Evolutionary conservation across 2,888 invertebrate genomes (phyloP).

Genomic region (Girardia tigrina): DNA sequence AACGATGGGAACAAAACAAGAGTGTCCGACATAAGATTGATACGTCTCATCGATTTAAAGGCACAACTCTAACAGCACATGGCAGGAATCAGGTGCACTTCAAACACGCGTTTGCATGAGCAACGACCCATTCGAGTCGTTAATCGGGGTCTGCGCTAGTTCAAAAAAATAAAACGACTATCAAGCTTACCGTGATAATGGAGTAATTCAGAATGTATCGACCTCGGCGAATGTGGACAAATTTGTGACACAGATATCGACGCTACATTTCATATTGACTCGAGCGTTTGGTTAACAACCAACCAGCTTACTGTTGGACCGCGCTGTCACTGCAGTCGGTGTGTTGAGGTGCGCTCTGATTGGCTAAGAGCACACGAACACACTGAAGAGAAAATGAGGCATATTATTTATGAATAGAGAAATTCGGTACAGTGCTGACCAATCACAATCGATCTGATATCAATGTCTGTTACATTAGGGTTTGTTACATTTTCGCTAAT

Average conservation of each 20-base stretch:
- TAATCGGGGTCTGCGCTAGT: conserved; percentile 23
- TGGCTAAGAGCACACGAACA: neutral
- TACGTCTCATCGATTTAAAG: conserved; percentile 21
- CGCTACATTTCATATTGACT: conserved; percentile 20
- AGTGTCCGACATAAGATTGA: conserved; percentile 3
- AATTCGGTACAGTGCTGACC: conserved; percentile 4
- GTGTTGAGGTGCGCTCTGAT: conserved; percentile 10
- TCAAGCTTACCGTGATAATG: conserved; percentile 23
- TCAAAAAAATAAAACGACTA: conserved; percentile 18
- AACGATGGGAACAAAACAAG: conserved; percentile 18
- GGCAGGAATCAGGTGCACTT: conserved; percentile 23
- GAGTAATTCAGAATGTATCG: conserved; percentile 23
- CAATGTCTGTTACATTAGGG: conserved; percentile 13
- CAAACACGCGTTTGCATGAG: conserved; percentile 23
- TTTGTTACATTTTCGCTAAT: conserved; percentile 19
- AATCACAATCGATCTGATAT: neutral
- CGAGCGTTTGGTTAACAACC: conserved; percentile 19
- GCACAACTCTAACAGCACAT: neutral
- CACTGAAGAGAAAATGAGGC: neutral
- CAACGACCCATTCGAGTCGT: conserved; percentile 23
- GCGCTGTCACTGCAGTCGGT: conserved; percentile 8
- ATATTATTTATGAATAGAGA: conserved; percentile 13
- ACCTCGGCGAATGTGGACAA: conserved; percentile 23
- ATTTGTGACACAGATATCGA: conserved; percentile 23
- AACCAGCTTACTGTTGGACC: conserved; percentile 11